Conservation (phyloP, 2,888 invertebrate species). For the Phymatocera aterrima region DNA sequence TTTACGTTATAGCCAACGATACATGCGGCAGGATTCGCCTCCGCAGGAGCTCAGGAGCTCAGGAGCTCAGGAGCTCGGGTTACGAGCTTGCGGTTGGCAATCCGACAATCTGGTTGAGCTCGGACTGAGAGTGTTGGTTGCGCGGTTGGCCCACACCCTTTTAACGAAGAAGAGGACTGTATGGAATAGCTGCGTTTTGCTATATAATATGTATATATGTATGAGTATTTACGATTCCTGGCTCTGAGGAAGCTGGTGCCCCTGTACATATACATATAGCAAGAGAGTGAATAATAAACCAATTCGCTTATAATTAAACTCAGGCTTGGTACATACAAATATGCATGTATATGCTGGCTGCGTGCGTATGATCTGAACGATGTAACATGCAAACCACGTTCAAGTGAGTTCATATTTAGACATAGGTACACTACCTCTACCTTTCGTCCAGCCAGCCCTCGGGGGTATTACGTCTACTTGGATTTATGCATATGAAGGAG, state of each 20-base stretch:
- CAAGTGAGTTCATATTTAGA: not conserved
- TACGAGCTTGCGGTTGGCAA: slow-evolving; percentile 22
- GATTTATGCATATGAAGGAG: no score
- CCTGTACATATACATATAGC: no score
- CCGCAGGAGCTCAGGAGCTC: not conserved
- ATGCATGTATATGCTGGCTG: not conserved
- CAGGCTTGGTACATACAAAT: not conserved
- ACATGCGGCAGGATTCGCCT: not conserved
- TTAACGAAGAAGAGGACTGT: not conserved
- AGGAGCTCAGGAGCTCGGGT: slow-evolving; percentile 20
- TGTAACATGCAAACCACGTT: not conserved
- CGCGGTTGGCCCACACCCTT: slow-evolving; percentile 34
- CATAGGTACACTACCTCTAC: no score
- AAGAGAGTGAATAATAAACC: slow-evolving; percentile 62
- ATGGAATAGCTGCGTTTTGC: not conserved
- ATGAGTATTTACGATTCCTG: not conserved
- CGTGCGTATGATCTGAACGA: not conserved
- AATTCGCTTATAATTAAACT: slow-evolving; percentile 58
- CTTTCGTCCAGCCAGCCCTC: no score
- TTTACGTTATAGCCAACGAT: slow-evolving; percentile 30
- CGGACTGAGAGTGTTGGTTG: not conserved
- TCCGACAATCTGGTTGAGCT: slow-evolving; percentile 14
- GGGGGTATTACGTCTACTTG: not conserved
- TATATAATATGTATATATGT: not conserved
- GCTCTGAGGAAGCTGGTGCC: not conserved